Conservation (phyloP, 2,113 vertebrate genomes). For the Dolichotis patagonum region DNA sequence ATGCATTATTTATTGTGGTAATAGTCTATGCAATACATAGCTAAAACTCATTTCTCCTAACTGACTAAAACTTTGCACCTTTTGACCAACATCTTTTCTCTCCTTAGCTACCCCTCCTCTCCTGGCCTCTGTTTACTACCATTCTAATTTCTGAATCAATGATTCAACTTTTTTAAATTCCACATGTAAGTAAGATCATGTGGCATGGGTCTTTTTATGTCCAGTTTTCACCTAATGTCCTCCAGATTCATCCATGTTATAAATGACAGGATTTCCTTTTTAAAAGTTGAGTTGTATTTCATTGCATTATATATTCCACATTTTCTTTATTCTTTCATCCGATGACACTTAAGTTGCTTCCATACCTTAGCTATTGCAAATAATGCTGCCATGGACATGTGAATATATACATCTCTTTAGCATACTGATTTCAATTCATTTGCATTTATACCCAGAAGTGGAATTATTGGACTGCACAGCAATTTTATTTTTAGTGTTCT, state of each 20-base stretch:
- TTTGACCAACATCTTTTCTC: not conserved
- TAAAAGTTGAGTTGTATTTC: not conserved
- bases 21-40: not conserved
- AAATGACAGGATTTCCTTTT: not conserved
- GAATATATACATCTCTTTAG: not conserved
- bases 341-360: not conserved
- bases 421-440: not conserved
- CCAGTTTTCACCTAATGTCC: not conserved
- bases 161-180: not conserved
- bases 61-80: not conserved
- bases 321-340: not conserved
- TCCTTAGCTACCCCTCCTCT: no score
- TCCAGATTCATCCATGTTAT: not conserved
- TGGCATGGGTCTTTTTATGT: not conserved
- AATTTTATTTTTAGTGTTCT: conserved; percentile 37
- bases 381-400: not conserved
- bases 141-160: not conserved
- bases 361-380: not conserved
- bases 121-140: not conserved
- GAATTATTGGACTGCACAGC: not conserved
- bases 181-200: not conserved
- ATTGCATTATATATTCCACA: not conserved
- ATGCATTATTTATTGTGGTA: not conserved
- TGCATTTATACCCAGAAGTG: not conserved
- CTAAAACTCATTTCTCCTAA: not conserved